phyloP scores from a whole-genome alignment of 2,113 vertebrate species.

The Lutjanus erythropterus region DNA sequence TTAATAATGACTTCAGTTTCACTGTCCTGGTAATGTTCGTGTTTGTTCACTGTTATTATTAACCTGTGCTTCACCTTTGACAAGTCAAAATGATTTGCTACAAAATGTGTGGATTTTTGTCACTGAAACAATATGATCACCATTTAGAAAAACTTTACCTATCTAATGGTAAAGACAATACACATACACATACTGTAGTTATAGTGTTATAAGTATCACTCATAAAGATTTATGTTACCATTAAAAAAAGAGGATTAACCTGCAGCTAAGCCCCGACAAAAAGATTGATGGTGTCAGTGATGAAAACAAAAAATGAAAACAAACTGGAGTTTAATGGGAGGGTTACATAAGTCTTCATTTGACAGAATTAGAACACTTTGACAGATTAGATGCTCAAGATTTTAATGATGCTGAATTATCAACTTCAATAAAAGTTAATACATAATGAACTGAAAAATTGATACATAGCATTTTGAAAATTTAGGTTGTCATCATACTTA shows the following conservation, averaged over 20 bases:
- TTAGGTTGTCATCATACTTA: not conserved
- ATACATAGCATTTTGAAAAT: not conserved
- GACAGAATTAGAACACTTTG: slow-evolving; percentile 44
- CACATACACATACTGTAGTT: not conserved
- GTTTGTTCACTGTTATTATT: too few species aligned
- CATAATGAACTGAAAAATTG: not conserved
- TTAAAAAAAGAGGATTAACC: slow-evolving; percentile 2
- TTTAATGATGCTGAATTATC: slow-evolving; percentile 17
- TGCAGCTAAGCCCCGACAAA: not conserved
- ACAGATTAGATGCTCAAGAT: slow-evolving; percentile 32
- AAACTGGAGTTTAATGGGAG: not conserved
- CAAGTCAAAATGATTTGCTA: not conserved
- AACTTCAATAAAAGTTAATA: slow-evolving; percentile 2
- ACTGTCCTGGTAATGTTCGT: too few species aligned
- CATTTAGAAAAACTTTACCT: not conserved
- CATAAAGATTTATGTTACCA: slow-evolving; percentile 7
- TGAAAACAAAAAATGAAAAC: slow-evolving; percentile 13
- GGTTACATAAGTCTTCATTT: not conserved
- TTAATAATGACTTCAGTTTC: not conserved
- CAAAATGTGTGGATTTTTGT: not conserved
- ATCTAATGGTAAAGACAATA: not conserved
- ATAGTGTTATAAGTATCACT: not conserved
- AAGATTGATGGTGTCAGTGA: slow-evolving; percentile 18
- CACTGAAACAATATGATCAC: not conserved
- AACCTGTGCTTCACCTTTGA: too few species aligned